phyloP scores from a whole-genome alignment of 2,113 vertebrate species.

The Corydoras sp. region DNA sequence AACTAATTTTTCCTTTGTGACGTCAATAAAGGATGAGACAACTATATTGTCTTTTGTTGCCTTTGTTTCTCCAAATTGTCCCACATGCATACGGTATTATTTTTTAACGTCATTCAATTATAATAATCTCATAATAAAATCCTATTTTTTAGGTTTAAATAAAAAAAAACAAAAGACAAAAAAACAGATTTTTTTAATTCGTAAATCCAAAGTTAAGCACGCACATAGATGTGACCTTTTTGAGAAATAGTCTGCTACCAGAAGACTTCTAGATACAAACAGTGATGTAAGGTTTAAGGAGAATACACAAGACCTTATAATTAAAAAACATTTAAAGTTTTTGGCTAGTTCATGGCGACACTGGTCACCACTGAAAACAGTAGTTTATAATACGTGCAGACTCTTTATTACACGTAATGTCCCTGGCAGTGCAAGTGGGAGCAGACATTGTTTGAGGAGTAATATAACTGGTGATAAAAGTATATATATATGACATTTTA shows the following conservation, averaged over 20 bases:
- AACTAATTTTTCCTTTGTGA: conserved; percentile 25
- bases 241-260: no score
- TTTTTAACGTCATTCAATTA: not conserved
- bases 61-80: conserved; percentile 14
- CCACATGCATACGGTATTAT: not conserved
- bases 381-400: no score
- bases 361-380: no score
- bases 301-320: no score
- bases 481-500: conserved; percentile 1
- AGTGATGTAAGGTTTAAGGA: no score
- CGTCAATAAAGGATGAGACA: conserved; percentile 39
- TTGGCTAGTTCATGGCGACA: no score
- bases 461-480: not conserved
- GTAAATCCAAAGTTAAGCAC: not conserved
- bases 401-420: no score
- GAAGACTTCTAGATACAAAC: no score
- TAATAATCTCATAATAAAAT: not conserved
- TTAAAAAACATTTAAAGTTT: no score
- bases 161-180: not conserved
- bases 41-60: conserved; percentile 33
- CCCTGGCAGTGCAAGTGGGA: not conserved
- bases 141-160: not conserved
- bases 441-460: not conserved
- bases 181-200: not conserved
- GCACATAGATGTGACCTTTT: not conserved